Conservation (phyloP, 2,797 vertebrate genomes). For the Ispidina picta region DNA sequence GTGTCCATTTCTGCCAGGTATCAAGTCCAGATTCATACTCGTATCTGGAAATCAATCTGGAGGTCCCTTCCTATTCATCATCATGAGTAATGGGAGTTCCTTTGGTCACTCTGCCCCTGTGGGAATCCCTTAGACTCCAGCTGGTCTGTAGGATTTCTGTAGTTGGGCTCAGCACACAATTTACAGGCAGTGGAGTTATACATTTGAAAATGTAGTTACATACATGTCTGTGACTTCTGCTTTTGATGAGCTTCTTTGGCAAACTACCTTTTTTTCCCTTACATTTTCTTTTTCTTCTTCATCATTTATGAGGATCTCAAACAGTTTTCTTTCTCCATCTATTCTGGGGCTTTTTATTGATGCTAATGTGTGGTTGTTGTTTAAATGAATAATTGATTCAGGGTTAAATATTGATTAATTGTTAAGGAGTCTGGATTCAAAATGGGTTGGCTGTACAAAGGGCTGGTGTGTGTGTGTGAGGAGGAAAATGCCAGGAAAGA, state of each 20-base stretch:
- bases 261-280: not conserved
- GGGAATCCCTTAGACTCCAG: not conserved
- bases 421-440: not conserved
- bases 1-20: not conserved
- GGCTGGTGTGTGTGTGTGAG: accelerated
- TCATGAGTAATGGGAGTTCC: not conserved
- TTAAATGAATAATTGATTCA: conserved; percentile 46
- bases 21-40: not conserved
- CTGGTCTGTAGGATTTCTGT: not conserved
- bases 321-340: not conserved
- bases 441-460: not conserved
- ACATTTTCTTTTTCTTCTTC: not conserved
- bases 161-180: not conserved
- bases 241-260: not conserved
- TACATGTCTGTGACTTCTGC: not conserved
- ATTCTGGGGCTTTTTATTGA: not conserved
- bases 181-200: not conserved
- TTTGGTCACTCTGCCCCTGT: not conserved
- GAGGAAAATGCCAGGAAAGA: not conserved
- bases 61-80: not conserved
- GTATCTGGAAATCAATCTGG: not conserved
- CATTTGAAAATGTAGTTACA: not conserved
- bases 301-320: not conserved
- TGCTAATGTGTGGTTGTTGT: not conserved
- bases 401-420: conserved; percentile 28